Conservation (phyloP, 2,113 vertebrate genomes). For the Opisthocomus hoazin region DNA sequence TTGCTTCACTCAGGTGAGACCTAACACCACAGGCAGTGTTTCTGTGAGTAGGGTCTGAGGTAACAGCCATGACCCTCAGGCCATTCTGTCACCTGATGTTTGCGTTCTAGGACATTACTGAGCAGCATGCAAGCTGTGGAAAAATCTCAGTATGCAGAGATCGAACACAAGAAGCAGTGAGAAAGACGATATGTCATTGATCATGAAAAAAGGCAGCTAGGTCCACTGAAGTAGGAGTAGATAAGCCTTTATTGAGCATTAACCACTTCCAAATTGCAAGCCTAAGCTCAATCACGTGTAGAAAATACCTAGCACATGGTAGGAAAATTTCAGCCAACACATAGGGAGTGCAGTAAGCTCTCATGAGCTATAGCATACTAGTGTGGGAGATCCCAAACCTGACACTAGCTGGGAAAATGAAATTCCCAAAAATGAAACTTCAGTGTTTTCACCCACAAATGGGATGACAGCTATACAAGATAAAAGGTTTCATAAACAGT, state of each 20-base stretch:
- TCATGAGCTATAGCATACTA: not conserved
- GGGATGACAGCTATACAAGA: not conserved
- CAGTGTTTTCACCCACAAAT: not conserved
- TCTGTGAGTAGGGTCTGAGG: not conserved
- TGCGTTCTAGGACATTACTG: not conserved
- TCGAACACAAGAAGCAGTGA: not conserved
- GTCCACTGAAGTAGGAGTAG: not conserved
- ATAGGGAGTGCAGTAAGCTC: not conserved
- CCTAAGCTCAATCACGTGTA: not conserved
- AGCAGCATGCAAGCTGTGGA: not conserved
- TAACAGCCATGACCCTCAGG: not conserved
- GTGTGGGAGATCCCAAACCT: not conserved
- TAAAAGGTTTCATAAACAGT: not conserved
- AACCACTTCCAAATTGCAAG: not conserved
- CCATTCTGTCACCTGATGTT: not conserved
- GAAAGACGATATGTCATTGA: not conserved
- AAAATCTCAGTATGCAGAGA: not conserved
- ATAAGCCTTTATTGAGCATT: not conserved
- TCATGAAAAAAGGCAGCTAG: not conserved
- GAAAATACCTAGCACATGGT: not conserved
- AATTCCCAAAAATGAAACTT: not conserved
- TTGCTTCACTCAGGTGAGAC: not conserved
- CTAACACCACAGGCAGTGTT: not conserved
- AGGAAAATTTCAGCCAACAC: not conserved
- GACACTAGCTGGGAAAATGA: not conserved